These are phyloP conservation scores for Carcharodon carcharias DNA, from an alignment of 2,797 vertebrate species.

Conservation along the genomic window DNA sequence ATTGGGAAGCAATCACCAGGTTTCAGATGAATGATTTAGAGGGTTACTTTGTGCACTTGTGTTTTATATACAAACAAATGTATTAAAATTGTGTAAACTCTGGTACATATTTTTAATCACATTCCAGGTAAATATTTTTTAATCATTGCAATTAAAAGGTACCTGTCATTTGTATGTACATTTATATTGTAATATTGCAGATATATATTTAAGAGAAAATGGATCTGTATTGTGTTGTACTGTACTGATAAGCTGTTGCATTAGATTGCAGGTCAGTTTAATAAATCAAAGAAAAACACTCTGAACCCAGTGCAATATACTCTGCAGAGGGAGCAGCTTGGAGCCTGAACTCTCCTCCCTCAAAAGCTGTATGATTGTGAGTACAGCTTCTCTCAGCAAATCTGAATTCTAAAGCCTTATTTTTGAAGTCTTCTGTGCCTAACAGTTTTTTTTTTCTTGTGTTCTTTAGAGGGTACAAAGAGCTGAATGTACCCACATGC, in stretches of 20 bases:
- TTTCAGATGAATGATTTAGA: background rate
- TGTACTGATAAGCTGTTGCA: background rate
- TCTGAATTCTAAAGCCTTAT: background rate
- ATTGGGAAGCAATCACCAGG: background rate
- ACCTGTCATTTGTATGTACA: slow-evolving; percentile 30
- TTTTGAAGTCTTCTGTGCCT: background rate
- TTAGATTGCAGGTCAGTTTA: slow-evolving; percentile 36
- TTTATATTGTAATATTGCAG: slow-evolving; percentile 31
- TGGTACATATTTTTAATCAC: background rate
- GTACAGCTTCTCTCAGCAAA: background rate
- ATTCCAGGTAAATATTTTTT: slow-evolving; percentile 24
- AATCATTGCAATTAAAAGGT: slow-evolving; percentile 24
- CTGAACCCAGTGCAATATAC: background rate
- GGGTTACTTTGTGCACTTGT: background rate
- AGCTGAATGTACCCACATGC: background rate
- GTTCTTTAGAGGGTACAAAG: background rate
- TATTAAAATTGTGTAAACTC: background rate
- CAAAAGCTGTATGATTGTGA: background rate
- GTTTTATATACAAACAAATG: slow-evolving; percentile 18
- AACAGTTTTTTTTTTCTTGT: background rate
- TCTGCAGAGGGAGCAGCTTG: background rate
- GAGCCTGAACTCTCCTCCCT: background rate
- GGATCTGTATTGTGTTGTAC: background rate
- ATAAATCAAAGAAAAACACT: background rate
- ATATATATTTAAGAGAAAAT: slow-evolving; percentile 33